These are phyloP conservation scores for Lycocorax pyrrhopterus DNA, from an alignment of 2,113 vertebrate species.

Conservation along the genomic window DNA sequence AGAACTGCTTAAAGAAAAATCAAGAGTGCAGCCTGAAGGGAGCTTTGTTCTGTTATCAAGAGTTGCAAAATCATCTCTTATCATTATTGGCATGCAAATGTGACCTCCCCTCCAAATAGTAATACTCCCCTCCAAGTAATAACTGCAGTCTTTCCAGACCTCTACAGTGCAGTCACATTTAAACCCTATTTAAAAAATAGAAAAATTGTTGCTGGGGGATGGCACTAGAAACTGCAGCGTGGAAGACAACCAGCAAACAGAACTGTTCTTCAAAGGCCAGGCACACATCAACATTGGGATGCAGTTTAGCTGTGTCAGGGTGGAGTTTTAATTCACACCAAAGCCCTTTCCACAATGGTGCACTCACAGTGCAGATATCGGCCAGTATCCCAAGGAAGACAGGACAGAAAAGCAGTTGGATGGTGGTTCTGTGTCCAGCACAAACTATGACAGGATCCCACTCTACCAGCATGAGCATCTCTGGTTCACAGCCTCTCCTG, in stretches of 20 bases:
- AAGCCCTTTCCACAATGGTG: neutral
- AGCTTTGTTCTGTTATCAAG: neutral
- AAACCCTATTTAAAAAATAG: neutral
- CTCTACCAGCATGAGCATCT: neutral
- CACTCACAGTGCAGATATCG: neutral
- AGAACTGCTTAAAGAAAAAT: neutral
- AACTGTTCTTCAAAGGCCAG: neutral
- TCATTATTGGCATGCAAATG: neutral
- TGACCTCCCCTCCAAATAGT: neutral
- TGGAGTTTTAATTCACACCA: neutral
- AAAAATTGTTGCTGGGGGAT: neutral
- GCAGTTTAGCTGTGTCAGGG: neutral
- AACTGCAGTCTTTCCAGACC: neutral
- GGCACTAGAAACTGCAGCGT: neutral
- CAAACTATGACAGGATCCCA: rapidly evolving
- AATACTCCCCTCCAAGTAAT: neutral
- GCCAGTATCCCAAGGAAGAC: neutral
- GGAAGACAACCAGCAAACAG: neutral
- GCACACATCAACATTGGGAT: neutral
- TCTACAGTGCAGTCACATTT: neutral
- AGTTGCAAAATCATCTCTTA: neutral
- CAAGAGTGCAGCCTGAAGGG: neutral
- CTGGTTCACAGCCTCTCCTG: neutral
- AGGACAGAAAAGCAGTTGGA: neutral
- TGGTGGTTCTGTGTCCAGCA: neutral